phyloP scores from a whole-genome alignment of 2,888 invertebrate genomes.

The Diloba caeruleocephala region DNA sequence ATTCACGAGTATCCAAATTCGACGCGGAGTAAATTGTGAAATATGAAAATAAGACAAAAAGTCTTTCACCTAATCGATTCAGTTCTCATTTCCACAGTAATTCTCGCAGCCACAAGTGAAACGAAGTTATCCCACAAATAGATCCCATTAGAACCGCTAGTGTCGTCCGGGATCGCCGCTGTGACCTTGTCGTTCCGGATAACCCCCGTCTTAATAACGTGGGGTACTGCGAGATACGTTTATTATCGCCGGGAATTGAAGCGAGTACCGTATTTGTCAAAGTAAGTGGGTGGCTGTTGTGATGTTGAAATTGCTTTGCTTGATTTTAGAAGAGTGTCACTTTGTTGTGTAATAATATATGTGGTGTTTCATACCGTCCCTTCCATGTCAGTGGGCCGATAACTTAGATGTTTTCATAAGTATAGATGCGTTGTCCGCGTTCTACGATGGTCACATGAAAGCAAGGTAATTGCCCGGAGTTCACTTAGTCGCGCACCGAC shows the following conservation, averaged over 20 bases:
- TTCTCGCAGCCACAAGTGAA: slow-evolving; percentile 34
- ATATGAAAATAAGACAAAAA: neutral
- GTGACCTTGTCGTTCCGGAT: slow-evolving; percentile 31
- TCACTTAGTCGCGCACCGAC: too few relatives aligned
- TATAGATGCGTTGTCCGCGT: too few relatives aligned
- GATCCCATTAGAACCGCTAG: slow-evolving; percentile 34
- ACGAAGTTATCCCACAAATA: slow-evolving; percentile 45
- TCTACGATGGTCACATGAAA: too few relatives aligned
- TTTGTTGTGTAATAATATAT: too few relatives aligned
- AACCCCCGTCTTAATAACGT: slow-evolving; percentile 5
- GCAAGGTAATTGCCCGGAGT: too few relatives aligned
- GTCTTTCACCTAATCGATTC: neutral
- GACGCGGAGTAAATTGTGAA: too few relatives aligned
- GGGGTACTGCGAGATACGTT: slow-evolving; percentile 42
- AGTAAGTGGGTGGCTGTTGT: slow-evolving; percentile 45
- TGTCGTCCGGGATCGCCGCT: slow-evolving; percentile 26
- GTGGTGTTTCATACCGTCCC: too few relatives aligned
- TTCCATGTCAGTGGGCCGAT: too few relatives aligned
- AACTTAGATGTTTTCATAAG: too few relatives aligned
- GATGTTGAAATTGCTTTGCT: slow-evolving; percentile 39
- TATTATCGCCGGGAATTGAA: slow-evolving; percentile 48
- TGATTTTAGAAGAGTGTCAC: neutral
- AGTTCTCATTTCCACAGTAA: slow-evolving; percentile 13
- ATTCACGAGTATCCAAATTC: too few relatives aligned
- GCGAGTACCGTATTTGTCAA: slow-evolving; percentile 46